These are phyloP conservation scores for Molossus alvarezi DNA, from an alignment of 2,797 vertebrate genomes.

Conservation along the genomic window DNA sequence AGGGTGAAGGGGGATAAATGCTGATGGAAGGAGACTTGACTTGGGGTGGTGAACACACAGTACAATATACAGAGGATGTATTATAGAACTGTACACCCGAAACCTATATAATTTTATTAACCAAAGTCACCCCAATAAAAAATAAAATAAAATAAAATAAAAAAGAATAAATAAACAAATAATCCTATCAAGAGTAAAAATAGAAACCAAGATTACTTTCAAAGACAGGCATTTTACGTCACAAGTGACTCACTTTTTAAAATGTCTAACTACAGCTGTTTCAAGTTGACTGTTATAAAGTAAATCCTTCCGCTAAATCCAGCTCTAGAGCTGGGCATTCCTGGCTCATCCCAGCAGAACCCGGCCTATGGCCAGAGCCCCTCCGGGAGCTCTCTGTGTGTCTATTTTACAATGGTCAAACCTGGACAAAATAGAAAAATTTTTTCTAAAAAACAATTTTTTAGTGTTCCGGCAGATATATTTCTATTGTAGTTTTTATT, in stretches of 20 bases:
- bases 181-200: background rate
- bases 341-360: background rate
- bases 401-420: background rate
- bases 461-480: background rate
- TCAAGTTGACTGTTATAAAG: background rate
- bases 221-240: background rate
- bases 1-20: background rate
- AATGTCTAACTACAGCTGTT: background rate
- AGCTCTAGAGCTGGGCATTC: background rate
- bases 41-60: background rate
- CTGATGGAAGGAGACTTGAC: background rate
- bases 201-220: background rate
- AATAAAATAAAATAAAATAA: background rate
- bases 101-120: background rate
- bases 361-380: background rate
- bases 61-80: background rate
- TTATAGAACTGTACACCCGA: background rate
- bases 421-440: background rate
- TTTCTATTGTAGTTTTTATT: background rate
- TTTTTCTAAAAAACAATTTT: background rate
- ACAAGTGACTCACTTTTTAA: background rate
- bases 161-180: background rate
- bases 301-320: background rate
- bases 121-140: background rate
- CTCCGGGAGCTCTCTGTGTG: background rate